phyloP scores from a whole-genome alignment of 2,113 vertebrate species.

The Psettodes erumei region DNA sequence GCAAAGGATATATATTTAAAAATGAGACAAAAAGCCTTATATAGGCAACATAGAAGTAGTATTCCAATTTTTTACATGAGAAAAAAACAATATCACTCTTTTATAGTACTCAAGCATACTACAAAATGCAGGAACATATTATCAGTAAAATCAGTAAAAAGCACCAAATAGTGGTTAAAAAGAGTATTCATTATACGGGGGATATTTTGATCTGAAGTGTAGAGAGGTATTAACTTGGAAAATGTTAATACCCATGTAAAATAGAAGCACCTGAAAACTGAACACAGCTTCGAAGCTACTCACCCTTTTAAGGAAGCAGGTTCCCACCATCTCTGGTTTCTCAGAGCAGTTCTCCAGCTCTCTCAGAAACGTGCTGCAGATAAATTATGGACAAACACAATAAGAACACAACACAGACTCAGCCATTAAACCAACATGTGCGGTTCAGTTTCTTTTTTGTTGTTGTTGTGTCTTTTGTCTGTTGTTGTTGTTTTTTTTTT shows the following conservation, averaged over 20 bases:
- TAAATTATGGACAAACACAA: conserved; percentile 11
- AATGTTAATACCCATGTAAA: neutral
- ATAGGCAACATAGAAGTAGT: too few relatives aligned
- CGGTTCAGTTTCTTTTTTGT: too few relatives aligned
- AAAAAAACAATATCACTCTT: neutral
- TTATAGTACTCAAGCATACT: neutral
- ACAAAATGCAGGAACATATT: neutral
- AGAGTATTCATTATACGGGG: too few relatives aligned
- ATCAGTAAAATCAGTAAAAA: too few relatives aligned
- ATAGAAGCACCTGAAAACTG: neutral
- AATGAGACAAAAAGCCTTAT: too few relatives aligned
- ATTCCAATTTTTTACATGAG: neutral
- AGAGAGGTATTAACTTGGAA: neutral
- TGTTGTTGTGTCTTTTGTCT: too few relatives aligned
- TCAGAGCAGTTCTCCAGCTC: conserved; percentile 92
- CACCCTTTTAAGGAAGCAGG: conserved; percentile 95
- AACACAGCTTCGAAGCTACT: conserved; percentile 52
- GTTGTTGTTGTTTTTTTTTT: too few relatives aligned
- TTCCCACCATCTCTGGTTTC: conserved; percentile 91
- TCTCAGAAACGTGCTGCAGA: conserved; percentile 90
- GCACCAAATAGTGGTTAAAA: too few relatives aligned
- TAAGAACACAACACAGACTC: neutral
- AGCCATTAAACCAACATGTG: too few relatives aligned
- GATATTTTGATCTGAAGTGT: too few relatives aligned
- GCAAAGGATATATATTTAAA: too few relatives aligned